Evolutionary conservation across 2,797 vertebrate species (phyloP).

Genomic region (Fistularia commersonii): DNA sequence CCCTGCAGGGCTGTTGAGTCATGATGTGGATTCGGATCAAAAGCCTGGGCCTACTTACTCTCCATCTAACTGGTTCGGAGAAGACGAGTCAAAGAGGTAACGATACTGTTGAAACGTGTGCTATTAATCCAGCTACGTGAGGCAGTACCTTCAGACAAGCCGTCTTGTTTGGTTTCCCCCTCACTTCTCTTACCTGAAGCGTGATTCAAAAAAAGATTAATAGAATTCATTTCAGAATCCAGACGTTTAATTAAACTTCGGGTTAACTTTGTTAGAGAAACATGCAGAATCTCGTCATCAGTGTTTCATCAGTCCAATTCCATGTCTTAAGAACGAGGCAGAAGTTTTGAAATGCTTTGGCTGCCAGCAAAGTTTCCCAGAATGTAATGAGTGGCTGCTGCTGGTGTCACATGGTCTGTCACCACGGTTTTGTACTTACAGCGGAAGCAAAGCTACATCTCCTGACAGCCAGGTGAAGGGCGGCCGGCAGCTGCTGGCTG

Average conservation of each 20-base stretch:
- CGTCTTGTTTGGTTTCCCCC: background rate
- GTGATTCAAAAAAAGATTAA: background rate
- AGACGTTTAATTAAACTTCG: background rate
- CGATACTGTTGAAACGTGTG: too few species aligned
- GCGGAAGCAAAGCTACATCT: conserved; percentile 63
- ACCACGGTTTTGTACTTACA: conserved; percentile 74
- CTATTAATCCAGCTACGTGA: background rate
- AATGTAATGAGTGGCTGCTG: conserved; percentile 4
- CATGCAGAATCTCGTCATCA: background rate
- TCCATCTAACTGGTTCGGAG: conserved; percentile 60
- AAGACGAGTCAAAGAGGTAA: conserved; percentile 61
- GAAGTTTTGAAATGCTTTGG: background rate
- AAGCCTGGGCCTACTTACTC: conserved; percentile 31
- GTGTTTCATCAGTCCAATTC: too few species aligned
- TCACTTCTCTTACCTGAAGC: background rate
- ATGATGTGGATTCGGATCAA: conserved; percentile 46
- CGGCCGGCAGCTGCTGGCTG: conserved; percentile 55
- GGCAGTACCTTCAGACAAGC: background rate
- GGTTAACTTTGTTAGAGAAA: background rate
- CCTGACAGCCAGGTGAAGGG: conserved; percentile 56
- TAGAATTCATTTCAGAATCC: background rate
- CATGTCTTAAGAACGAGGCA: background rate
- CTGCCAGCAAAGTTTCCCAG: background rate
- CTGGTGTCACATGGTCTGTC: conserved; percentile 29
- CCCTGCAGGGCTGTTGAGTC: conserved; percentile 72